Percentiles rank a stretch among this genome's conserved stretches.
Evolutionary conservation across 2,797 vertebrate genomes (phyloP).

Genomic region (Lepilemur septentrionalis): DNA sequence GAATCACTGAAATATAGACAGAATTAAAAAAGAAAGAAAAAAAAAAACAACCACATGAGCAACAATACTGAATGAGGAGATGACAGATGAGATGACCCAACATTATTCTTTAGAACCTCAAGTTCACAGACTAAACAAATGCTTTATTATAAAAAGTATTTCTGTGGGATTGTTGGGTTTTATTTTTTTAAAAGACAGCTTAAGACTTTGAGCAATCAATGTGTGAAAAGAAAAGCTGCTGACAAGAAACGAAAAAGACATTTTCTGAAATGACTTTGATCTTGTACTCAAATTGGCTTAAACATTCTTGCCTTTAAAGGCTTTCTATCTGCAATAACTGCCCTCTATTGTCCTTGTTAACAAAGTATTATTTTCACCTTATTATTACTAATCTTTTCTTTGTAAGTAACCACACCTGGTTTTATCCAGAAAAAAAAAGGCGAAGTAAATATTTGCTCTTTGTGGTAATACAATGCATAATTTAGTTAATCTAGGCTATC

Average conservation of each 20-base stretch:
- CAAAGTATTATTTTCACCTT: conserved; percentile 93
- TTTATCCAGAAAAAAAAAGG: conserved; percentile 86
- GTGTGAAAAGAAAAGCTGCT: conserved; percentile 75
- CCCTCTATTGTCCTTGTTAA: conserved; percentile 92
- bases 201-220: conserved; percentile 62
- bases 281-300: conserved; percentile 80
- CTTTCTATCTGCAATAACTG: conserved; percentile 92
- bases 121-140: conserved; percentile 43
- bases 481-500: conserved; percentile 94
- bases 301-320: conserved; percentile 89
- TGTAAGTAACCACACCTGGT: conserved; percentile 96
- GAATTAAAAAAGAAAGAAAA: background rate
- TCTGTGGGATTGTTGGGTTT: conserved; percentile 27
- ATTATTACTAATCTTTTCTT: conserved; percentile 95
- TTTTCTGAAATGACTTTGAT: conserved; percentile 82
- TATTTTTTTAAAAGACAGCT: background rate
- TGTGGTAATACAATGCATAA: conserved; percentile 93
- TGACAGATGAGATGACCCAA: background rate
- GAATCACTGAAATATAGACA: background rate
- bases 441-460: conserved; percentile 93
- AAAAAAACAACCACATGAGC: background rate
- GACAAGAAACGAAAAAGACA: conserved; percentile 77
- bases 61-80: background rate
- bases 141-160: background rate
- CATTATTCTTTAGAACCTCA: background rate